Base-by-base conservation (phyloP, 1,140 invertebrate genomes). In the Vollenhovia emeryi region DNA sequence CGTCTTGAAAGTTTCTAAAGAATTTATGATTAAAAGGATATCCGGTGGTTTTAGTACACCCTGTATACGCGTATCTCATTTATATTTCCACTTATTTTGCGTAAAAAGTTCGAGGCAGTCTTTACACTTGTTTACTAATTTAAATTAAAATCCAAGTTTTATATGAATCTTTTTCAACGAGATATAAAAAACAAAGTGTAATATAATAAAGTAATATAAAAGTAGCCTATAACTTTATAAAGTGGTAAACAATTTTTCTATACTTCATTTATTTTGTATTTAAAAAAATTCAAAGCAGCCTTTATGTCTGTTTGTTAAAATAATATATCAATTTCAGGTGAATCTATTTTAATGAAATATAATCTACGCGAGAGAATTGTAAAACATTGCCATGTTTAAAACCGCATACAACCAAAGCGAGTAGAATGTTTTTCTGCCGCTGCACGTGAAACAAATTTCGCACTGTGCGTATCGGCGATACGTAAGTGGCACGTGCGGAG, bases 401-500 rank as follows among this genome's bases (percentile, higher is more conserved):
- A n/a, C n/a, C n/a, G n/a, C n/a, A n/a, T 13, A 21, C 2, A 36
- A n/a, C 9, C 2, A 33, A n/a, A n/a, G n/a, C n/a, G n/a, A 30
- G 0, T 3, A 55, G 9, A 18, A 69, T 69, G 7, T 68, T 45
- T 59, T 69, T 8, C 24, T 33, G 1, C 3, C 36, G 33, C 6
- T 21, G 9, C 21, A 24, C 11, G 45, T 74, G 18, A 13, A 2
- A 50, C 11, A 33, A 74, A 74, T 74, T 74, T 40, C 13, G 9
- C 66, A 69, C 18, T 33, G 21, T 48, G 40, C 27, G 18, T 36
- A 33, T 66, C 60, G 30, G 52, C 55, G 15, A 86, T 57, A 40
- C 40, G 8, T 62, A 75, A 87, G 50, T 59, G 4, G 21, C 24
- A 45, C 24, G 45, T 52, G 64, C 60, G 50, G 21, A 76, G 36